Percentiles rank a stretch among this genome's conserved stretches.
phyloP scores from a whole-genome alignment of 2,888 invertebrate species.

The Conus canariensis region DNA sequence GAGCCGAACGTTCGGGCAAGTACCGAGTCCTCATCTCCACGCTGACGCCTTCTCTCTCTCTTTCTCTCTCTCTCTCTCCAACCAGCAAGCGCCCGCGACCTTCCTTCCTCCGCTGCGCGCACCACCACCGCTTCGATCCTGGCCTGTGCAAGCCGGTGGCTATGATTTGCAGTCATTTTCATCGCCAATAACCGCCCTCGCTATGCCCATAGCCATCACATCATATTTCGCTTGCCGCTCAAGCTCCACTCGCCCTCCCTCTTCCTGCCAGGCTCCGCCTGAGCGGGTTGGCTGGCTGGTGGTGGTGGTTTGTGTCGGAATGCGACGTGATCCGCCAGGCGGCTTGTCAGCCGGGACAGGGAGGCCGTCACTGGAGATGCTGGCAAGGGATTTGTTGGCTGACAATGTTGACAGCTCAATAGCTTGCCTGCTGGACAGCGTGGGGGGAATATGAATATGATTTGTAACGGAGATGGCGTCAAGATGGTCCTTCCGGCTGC shows the following conservation, averaged over 20 bases:
- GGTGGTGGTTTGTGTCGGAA: neutral
- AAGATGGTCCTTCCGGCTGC: neutral
- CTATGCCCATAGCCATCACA: constrained; percentile 33
- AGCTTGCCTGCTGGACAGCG: too few species aligned
- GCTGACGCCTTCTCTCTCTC: neutral
- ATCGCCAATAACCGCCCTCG: constrained; percentile 26
- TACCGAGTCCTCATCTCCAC: neutral
- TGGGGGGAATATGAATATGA: constrained; percentile 24
- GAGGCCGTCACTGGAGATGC: constrained; percentile 23
- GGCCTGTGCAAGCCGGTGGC: neutral
- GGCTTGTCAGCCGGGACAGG: constrained; percentile 18
- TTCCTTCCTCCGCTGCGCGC: neutral
- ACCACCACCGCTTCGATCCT: constrained; percentile 34
- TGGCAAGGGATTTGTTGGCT: constrained; percentile 19
- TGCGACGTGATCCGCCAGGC: constrained; percentile 15
- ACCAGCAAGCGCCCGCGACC: neutral
- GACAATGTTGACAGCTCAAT: constrained; percentile 20
- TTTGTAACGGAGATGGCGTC: constrained; percentile 8
- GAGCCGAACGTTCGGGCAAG: constrained; percentile 1
- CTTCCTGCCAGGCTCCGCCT: constrained; percentile 7
- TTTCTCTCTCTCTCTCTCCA: too few species aligned
- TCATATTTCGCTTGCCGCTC: constrained; percentile 24
- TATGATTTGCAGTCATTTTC: constrained; percentile 36
- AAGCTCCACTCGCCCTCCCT: neutral
- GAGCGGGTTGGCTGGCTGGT: too few species aligned